These are phyloP conservation scores for Aspidiotus rigidus DNA, from an alignment of 2,888 invertebrate genomes.

Conservation along the genomic window DNA sequence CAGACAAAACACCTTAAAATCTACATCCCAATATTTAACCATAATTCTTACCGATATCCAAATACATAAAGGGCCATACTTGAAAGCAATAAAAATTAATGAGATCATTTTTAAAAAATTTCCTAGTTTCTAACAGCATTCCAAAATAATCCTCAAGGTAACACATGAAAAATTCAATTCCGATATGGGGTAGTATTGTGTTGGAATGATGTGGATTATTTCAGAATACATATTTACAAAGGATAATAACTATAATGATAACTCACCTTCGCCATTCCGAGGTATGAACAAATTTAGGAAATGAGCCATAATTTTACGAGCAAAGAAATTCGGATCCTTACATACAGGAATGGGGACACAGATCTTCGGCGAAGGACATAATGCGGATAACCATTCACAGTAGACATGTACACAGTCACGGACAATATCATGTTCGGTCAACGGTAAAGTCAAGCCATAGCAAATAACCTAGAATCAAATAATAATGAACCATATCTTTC, in stretches of 20 bases:
- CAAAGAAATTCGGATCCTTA: conserved; percentile 82
- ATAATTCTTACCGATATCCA: conserved; percentile 64
- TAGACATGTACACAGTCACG: conserved; percentile 94
- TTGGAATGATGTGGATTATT: background rate
- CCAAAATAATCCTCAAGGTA: too few relatives aligned
- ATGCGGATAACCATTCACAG: conserved; percentile 89
- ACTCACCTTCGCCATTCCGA: conserved; percentile 80
- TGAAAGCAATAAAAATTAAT: conserved; percentile 46
- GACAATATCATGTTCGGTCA: conserved; percentile 86
- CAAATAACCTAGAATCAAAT: conserved; percentile 63
- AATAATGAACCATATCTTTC: conserved; percentile 12
- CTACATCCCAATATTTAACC: background rate
- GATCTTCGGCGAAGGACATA: conserved; percentile 71
- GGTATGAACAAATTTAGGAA: conserved; percentile 92
- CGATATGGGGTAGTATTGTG: background rate
- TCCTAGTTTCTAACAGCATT: too few relatives aligned
- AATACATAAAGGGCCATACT: conserved; percentile 85
- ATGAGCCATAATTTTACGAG: conserved; percentile 80
- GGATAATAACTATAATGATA: background rate
- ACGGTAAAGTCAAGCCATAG: conserved; percentile 79
- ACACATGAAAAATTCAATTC: too few relatives aligned
- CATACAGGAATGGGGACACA: conserved; percentile 81
- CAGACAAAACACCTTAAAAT: background rate
- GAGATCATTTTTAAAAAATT: too few relatives aligned
- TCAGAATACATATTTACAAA: background rate